A percentile compares a stretch with the other conserved stretches of the same genome.
Evolutionary conservation across 2,888 invertebrate species (phyloP).

Genomic region (Incurvaria masculella): DNA sequence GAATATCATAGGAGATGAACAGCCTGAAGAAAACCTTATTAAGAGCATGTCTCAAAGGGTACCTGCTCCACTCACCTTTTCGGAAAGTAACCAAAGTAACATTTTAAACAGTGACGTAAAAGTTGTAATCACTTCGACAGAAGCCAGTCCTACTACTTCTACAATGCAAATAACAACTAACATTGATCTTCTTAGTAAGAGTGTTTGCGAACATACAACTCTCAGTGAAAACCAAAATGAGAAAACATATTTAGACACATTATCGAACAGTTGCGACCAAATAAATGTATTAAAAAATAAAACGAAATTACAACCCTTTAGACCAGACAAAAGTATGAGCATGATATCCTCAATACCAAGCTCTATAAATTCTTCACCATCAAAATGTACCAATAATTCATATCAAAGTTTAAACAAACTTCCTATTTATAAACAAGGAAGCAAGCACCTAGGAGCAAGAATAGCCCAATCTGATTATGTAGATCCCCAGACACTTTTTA

Average conservation of each 20-base stretch:
- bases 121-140: slow-evolving; percentile 40
- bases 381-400: slow-evolving; percentile 39
- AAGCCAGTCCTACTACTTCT: slow-evolving; percentile 33
- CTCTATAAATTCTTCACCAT: slow-evolving; percentile 28
- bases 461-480: slow-evolving; percentile 87
- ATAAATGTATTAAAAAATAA: slow-evolving; percentile 30
- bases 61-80: slow-evolving; percentile 9
- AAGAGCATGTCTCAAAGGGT: slow-evolving; percentile 21
- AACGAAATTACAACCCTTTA: slow-evolving; percentile 21
- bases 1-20: slow-evolving; percentile 50
- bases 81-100: slow-evolving; percentile 25
- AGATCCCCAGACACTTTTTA: slow-evolving; percentile 69
- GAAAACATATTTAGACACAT: slow-evolving; percentile 36
- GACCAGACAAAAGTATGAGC: slow-evolving; percentile 40
- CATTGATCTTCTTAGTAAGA: slow-evolving; percentile 36
- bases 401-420: slow-evolving; percentile 45
- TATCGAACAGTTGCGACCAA: slow-evolving; percentile 43
- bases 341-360: slow-evolving; percentile 32
- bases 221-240: slow-evolving; percentile 38
- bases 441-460: slow-evolving; percentile 79
- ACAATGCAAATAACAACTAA: slow-evolving; percentile 26
- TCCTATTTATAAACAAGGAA: slow-evolving; percentile 72
- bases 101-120: slow-evolving; percentile 32
- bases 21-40: slow-evolving; percentile 36
- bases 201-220: slow-evolving; percentile 38